Base-by-base conservation (phyloP, 2,888 invertebrate species). In the Athetis lepigone region DNA sequence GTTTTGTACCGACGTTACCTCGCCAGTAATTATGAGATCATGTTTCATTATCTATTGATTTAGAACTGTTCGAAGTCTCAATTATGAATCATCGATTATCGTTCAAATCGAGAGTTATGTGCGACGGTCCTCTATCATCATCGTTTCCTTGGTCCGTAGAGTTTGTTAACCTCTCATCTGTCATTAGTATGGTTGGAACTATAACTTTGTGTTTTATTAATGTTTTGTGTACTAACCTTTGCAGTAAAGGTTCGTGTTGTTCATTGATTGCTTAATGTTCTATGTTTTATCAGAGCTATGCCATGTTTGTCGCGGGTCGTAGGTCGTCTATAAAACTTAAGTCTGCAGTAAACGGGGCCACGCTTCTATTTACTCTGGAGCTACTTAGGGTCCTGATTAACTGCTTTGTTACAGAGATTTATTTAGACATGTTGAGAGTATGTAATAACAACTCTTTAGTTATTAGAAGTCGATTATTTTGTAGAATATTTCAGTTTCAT, bases 31-130 rank as follows among this genome's bases (percentile, higher is more conserved):
- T 94, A 94, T 91, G 90, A 90, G 90, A 92, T 93, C 92, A 92
- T 92, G 91, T 90, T 92, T 91, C 90, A 88, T 91, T 90, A 90
- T 90, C 90, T 90, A 92, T 90, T 91, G 92, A 91, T 93, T 92
- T 90, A 89, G 92, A 92, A 88, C 88, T 90, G 85, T 88, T 84
- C 88, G 83, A 91, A 90, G 90, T 90, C 90, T 92, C 90, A 91
- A 92, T 92, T 93, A 91, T 90, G 90, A 92, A 87, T 91, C 90
- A 91, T 88, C 86, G 89, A 91, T 92, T 90, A 91, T 90, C 85
- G 87, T 85, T 83, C 79, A 82, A 80, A 84, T 82, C 83, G 86
- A 82, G 85, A 90, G 88, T 90, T 90, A 90, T 90, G 88, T 87
- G 88, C 84, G 88, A 88, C 80, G 84, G 83, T 86, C 79, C 88